Percentiles rank a stretch among this genome's conserved stretches.
Conservation (phyloP, 1,140 invertebrate species). For the Lamellibrachia luymesi region DNA sequence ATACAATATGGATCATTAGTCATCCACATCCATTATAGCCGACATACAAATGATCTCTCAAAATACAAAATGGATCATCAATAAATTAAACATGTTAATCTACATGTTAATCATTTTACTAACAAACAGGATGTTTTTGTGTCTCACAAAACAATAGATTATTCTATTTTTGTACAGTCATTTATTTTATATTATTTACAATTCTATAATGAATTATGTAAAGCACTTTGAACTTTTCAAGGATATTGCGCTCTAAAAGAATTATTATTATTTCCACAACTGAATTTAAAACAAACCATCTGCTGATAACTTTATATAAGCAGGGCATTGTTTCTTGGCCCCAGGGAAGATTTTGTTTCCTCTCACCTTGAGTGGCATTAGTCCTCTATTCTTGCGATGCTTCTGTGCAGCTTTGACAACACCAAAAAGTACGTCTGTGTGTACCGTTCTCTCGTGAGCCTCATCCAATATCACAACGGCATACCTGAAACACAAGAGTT, state of each 20-base stretch:
- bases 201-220: too few species aligned
- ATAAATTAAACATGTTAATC: conserved; percentile 42
- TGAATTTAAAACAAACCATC: too few species aligned
- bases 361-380: conserved; percentile 14
- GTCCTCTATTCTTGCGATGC: conserved; percentile 32
- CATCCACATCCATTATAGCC: not conserved
- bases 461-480: conserved; percentile 91
- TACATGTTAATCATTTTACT: not conserved
- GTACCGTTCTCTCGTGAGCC: conserved; percentile 93
- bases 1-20: not conserved
- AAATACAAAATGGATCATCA: conserved; percentile 6
- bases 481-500: conserved; percentile 63
- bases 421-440: conserved; percentile 89
- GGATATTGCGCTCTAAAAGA: too few species aligned
- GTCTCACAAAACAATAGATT: not conserved
- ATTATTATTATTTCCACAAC: too few species aligned
- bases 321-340: too few species aligned
- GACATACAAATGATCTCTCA: not conserved
- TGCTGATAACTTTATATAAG: too few species aligned
- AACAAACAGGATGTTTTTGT: too few species aligned
- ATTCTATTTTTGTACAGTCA: not conserved
- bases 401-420: conserved; percentile 67
- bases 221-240: too few species aligned
- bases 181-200: too few species aligned
- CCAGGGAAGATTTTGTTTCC: not conserved